Evolutionary conservation across 2,797 vertebrate species (phyloP).

Genomic region (Stomatorhinus walkeri): DNA sequence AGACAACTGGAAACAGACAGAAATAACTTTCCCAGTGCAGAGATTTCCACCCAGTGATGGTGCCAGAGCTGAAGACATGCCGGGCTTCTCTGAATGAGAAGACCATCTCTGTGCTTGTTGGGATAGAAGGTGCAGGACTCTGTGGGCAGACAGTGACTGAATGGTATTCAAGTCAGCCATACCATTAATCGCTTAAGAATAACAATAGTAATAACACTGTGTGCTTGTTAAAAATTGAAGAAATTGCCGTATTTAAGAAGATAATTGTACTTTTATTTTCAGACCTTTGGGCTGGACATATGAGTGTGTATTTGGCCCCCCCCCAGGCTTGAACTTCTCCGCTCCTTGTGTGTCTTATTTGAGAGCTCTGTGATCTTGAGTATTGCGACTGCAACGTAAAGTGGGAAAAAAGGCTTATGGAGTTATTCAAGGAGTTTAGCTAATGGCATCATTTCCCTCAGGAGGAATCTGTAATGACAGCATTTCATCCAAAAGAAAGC

Average conservation of each 20-base stretch:
- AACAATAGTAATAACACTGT: neutral
- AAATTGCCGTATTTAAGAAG: neutral
- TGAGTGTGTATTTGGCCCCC: neutral
- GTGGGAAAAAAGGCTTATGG: constrained; percentile 5
- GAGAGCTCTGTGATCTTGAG: neutral
- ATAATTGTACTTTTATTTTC: neutral
- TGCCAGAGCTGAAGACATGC: neutral
- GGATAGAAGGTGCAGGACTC: neutral
- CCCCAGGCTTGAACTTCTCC: neutral
- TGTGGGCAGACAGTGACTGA: neutral
- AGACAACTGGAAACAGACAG: neutral
- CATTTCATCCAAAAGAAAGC: constrained; percentile 2
- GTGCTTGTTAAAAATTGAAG: constrained; percentile 8
- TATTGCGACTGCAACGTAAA: neutral
- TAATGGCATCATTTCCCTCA: constrained; percentile 9
- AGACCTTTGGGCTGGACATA: neutral
- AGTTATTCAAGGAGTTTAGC: constrained; percentile 8
- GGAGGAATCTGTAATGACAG: constrained; percentile 14
- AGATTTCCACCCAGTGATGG: neutral
- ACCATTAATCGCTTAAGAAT: neutral
- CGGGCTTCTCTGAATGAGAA: neutral
- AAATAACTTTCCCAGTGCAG: neutral
- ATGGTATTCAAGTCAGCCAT: neutral
- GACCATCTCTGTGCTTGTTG: neutral
- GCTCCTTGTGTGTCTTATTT: neutral